Evolutionary conservation across 2,113 vertebrate species (phyloP), one percentile per base, ranked within the genome.

Genomic region (Cranoglanis bouderius): DNA sequence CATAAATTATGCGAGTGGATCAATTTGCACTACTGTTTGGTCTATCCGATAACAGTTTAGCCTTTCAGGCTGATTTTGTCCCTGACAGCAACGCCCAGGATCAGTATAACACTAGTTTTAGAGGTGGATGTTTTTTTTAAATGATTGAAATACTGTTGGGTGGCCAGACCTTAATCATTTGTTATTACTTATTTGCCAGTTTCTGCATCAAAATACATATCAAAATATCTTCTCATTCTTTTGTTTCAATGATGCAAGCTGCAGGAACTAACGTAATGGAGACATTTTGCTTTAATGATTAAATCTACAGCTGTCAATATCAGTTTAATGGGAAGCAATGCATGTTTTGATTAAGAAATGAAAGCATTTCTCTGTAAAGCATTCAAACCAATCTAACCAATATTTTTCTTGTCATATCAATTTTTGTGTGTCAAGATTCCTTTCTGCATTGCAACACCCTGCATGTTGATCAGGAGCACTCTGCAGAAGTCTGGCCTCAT

Each of bases 401-500:
- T 0, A 4, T 24, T 70, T 38, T 51, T 53, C 53, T 29, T 81
- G 14, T 81, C 24, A 43, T 61, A 61, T 61, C 10, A 43, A 29
- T 86, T 82, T 72, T 53, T 89, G 63, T 74, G 75, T 89, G 51
- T 91, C 57, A 91, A 91, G 88, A 67, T 10, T 32, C 53, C 59
- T 72, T 78, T 53, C 88, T 85, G 32, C 82, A 55, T 92, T 93
- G 35, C 92, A 96, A 95, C 88, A 89, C 90, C 92, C 65, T 70
- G 65, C 78, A 87, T 90, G 92, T 90, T 93, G 88, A 90, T 90
- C 93, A 70, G 92, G 80, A 90, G 90, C 91, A 78, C 87, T 91
- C 89, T 94, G 84, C 85, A 92, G 93, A 91, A 93, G 90, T 88
- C 93, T 93, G 93, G 90, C 95, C 94, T 91, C 93, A 96, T 95